A percentile compares a stretch with the other conserved stretches of the same genome.
Conservation (phyloP, 35 echinoderm and acorn worm species). For the Apostichopus parvimensis region DNA sequence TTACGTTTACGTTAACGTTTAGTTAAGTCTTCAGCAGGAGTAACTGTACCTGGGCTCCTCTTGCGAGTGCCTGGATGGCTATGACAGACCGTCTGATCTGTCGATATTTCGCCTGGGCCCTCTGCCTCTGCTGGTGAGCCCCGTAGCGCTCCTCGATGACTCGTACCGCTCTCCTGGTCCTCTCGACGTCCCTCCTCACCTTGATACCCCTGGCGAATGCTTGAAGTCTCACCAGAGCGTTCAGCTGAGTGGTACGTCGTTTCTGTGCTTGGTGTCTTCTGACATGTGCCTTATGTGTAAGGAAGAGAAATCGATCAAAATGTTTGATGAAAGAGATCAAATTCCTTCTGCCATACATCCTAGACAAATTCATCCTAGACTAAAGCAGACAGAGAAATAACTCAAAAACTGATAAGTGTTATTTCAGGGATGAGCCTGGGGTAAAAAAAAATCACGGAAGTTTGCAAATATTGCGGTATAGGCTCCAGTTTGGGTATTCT, state of each 20-base stretch:
- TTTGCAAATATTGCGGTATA: no score
- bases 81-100: constrained; percentile 50
- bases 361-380: no score
- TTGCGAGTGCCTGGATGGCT: constrained; percentile 58
- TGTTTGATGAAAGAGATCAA: no score
- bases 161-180: background rate
- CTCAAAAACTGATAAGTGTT: background rate
- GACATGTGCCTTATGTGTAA: background rate
- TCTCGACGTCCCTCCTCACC: background rate
- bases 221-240: background rate
- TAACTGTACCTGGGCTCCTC: constrained; percentile 57
- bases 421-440: no score
- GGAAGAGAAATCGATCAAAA: no score
- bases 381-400: background rate
- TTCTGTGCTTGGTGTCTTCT: constrained; percentile 14
- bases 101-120: constrained; percentile 5
- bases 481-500: no score
- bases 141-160: constrained; percentile 42
- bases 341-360: no score
- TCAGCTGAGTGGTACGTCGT: background rate
- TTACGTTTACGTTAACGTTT: no score
- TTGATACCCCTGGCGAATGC: background rate
- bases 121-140: background rate
- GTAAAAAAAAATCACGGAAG: no score
- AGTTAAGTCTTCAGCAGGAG: no score